Conservation (phyloP, 2,797 vertebrate species). For the Cheirogaleus major region DNA sequence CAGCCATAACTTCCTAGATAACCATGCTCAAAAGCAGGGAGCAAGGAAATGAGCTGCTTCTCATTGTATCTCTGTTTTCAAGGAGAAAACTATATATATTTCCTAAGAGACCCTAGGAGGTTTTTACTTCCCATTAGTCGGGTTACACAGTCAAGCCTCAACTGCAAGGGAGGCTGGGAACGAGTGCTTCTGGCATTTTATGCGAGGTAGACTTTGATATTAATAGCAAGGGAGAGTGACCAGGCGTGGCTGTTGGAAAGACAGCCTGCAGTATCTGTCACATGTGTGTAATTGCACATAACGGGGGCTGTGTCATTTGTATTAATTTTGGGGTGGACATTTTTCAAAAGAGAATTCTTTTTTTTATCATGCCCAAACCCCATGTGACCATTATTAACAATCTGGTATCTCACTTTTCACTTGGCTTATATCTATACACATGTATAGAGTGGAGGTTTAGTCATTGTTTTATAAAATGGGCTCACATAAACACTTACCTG, state of each 20-base stretch:
- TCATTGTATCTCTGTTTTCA: background rate
- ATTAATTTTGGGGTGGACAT: background rate
- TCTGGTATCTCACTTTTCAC: background rate
- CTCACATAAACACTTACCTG: background rate
- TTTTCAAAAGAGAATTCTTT: background rate
- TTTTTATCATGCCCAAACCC: background rate
- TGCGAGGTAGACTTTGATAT: background rate
- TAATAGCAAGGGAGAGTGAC: background rate
- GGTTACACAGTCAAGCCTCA: background rate
- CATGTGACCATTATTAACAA: background rate
- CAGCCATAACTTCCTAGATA: background rate
- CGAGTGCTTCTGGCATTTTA: background rate
- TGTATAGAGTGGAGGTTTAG: background rate
- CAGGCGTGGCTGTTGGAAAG: background rate
- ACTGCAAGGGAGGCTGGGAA: background rate
- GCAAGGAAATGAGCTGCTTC: background rate
- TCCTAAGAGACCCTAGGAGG: background rate
- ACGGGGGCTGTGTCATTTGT: background rate
- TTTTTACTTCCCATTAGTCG: background rate
- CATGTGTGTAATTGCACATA: background rate
- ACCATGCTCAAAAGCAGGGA: background rate
- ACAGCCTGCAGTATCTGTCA: background rate
- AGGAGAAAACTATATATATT: background rate
- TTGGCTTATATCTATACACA: background rate
- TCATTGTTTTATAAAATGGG: background rate